Evolutionary conservation across 2,888 invertebrate species (phyloP), one percentile per base, ranked within the genome.

Genomic region (Xylota sylvarum): DNA sequence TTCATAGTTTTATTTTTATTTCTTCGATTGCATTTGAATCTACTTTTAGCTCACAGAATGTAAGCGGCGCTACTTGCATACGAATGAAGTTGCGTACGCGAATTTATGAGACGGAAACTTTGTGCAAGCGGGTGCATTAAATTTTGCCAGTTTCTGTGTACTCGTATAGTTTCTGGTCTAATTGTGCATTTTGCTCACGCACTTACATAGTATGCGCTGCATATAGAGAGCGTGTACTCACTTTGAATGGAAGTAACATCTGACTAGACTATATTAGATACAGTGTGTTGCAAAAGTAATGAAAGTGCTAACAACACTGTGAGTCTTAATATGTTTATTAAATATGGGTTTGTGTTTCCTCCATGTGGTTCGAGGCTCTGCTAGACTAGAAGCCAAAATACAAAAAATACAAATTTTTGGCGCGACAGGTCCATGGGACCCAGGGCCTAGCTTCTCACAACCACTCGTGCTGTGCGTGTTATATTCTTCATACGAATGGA

Each of bases 21-120:
- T 48, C 17, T 32, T 35, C 30, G 17, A 23, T 58, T 82, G 64
- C 70, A 72, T 50, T 50, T 79, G 23, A 64, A 77, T 64, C 40
- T 52, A 52, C 62, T 64, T 74, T 62, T 73, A 69, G 43, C 32
- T 12, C 50, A 14, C 46, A 23, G 48, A 73, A 50, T 62, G 32
- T 23, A 23, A 23, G 46, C 40, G 14, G 23, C 32, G 19, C 14
- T 50, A 19, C 60, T 37, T 62, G 60, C 23, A 78, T 72, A 65
- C 37, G n/a, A 77, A 78, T 76, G 23, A 27, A 37, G 55, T 70
- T 67, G 73, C 72, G 69, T 77, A 73, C 60, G 72, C 72, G 60
- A 83, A 60, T 78, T 65, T 55, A 73, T 78, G 83, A 83, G 78
- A 67, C 78, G 83, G 78, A 73, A 73, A 83, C 65, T 46, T 58